These are phyloP conservation scores for Pteromalus puparum DNA, from an alignment of 1,140 invertebrate genomes.

Conservation along the genomic window DNA sequence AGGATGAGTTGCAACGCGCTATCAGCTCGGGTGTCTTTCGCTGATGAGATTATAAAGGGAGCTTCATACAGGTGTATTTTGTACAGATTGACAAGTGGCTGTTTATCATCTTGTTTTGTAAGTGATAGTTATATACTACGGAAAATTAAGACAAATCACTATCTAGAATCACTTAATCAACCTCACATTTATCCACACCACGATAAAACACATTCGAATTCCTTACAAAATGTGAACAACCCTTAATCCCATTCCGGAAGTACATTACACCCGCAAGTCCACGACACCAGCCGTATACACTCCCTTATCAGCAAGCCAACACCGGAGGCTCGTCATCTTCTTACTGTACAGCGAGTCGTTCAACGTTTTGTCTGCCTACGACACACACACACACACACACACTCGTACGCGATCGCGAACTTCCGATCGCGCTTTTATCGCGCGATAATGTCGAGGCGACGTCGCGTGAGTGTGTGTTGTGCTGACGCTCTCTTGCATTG, in stretches of 20 bases:
- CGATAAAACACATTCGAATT: too few species aligned
- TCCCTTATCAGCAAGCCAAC: slow-evolving; percentile 19
- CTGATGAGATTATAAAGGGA: background rate
- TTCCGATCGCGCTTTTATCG: slow-evolving; percentile 25
- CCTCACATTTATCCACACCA: too few species aligned
- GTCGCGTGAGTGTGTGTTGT: background rate
- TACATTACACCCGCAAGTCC: too few species aligned
- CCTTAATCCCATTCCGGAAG: too few species aligned
- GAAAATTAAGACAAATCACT: background rate
- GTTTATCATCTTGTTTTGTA: too few species aligned
- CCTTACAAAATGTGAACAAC: too few species aligned
- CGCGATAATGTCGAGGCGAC: background rate
- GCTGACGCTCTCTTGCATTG: background rate
- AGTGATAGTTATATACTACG: too few species aligned
- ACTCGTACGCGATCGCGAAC: slow-evolving; percentile 51
- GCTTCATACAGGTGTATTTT: background rate
- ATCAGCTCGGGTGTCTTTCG: background rate
- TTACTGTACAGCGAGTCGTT: background rate
- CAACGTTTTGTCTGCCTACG: background rate
- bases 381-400: background rate
- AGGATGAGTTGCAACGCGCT: background rate
- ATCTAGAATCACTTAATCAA: too few species aligned
- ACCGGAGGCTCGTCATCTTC: slow-evolving; percentile 44
- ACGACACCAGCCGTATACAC: too few species aligned
- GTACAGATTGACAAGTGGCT: too few species aligned